Conservation (phyloP, 2,888 invertebrate genomes). For the Nomada goodeniana region DNA sequence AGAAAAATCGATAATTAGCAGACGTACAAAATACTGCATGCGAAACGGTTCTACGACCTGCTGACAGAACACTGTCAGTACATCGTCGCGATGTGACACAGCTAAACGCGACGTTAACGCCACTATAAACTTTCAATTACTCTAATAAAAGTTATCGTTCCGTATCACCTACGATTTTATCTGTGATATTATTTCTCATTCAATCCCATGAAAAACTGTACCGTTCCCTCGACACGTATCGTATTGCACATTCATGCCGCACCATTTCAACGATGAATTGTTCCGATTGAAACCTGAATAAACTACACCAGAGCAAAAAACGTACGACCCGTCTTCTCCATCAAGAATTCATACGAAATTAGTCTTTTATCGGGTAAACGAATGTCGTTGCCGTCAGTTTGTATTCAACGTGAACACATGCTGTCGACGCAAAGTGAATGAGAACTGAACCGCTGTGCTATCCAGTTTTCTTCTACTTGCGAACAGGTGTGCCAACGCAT, state of each 20-base stretch:
- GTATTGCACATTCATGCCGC: not conserved
- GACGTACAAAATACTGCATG: not conserved
- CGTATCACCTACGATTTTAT: constrained; percentile 36
- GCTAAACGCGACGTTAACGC: constrained; percentile 52
- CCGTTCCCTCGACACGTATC: not conserved
- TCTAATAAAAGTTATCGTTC: constrained; percentile 54
- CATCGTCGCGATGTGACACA: constrained; percentile 6
- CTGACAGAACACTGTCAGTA: not conserved
- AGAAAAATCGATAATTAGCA: constrained; percentile 1
- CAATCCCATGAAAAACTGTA: not conserved
- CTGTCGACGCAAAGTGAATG: not conserved
- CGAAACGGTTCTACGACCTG: not conserved
- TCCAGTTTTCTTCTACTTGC: not conserved
- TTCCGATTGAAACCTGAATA: not conserved
- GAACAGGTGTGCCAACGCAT: constrained; percentile 13
- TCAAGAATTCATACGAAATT: constrained; percentile 9
- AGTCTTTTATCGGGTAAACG: not conserved
- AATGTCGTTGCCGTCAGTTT: not conserved
- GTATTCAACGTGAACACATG: not conserved
- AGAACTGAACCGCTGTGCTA: not conserved
- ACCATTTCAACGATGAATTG: not conserved
- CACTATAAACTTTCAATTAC: constrained; percentile 52
- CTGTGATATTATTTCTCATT: constrained; percentile 32
- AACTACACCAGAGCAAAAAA: not conserved
- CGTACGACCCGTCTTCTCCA: not conserved